These are phyloP conservation scores for Aphaenogaster floridana DNA, from an alignment of 1,140 invertebrate genomes.

Conservation along the genomic window DNA sequence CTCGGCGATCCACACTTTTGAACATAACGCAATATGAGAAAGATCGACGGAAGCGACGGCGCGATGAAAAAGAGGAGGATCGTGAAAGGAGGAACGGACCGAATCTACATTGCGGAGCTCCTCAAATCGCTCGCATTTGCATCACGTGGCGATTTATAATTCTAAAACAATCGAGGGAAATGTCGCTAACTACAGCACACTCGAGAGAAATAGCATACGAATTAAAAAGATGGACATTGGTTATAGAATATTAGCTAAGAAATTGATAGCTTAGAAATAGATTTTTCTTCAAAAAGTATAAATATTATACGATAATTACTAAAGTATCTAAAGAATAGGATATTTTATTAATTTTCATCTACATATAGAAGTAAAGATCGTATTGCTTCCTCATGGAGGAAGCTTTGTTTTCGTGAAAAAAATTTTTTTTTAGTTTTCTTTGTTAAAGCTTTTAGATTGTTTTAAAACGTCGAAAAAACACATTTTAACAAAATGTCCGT, in stretches of 20 bases:
- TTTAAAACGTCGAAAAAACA: too few relatives aligned
- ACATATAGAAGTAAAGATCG: background rate
- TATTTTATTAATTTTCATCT: background rate
- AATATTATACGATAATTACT: too few relatives aligned
- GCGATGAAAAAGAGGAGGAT: background rate
- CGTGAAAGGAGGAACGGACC: background rate
- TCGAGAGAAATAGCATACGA: background rate
- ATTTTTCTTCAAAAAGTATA: background rate
- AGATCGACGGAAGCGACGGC: background rate
- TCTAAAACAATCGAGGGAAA: background rate
- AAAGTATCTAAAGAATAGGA: background rate
- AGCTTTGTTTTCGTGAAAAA: too few relatives aligned
- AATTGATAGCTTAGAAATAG: background rate
- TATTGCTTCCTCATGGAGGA: too few relatives aligned
- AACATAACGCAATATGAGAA: constrained; percentile 37
- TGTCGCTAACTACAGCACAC: background rate
- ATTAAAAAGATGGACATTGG: background rate
- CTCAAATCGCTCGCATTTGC: background rate
- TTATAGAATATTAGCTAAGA: background rate
- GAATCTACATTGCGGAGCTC: background rate
- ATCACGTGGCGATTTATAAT: background rate
- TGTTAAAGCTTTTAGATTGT: too few relatives aligned
- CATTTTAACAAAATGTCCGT: too few relatives aligned
- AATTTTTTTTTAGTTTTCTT: too few relatives aligned
- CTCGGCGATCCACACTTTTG: constrained; percentile 40